Evolutionary conservation across 2,888 invertebrate species (phyloP).

Genomic region (Aquatica leii): DNA sequence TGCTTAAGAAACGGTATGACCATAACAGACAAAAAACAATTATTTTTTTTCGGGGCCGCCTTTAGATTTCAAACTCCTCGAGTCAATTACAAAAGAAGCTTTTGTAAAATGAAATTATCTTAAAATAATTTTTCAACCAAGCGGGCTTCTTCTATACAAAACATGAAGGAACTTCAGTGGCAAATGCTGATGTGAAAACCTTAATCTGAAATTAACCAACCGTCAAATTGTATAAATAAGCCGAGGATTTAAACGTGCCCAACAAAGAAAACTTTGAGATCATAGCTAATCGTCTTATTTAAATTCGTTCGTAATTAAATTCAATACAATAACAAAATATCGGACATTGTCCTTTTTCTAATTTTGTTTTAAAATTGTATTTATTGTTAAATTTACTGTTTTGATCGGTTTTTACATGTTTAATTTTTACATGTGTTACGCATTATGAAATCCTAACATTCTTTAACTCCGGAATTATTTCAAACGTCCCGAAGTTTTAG

Average conservation of each 20-base stretch:
- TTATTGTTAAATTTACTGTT: too few relatives aligned
- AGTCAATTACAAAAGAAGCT: constrained; percentile 6
- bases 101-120: constrained; percentile 9
- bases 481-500: too few relatives aligned
- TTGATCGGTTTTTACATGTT: too few relatives aligned
- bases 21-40: constrained; percentile 11
- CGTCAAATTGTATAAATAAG: constrained; percentile 26
- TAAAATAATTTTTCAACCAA: neutral
- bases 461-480: too few relatives aligned
- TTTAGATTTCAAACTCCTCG: neutral
- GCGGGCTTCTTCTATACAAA: constrained; percentile 2
- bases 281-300: constrained; percentile 16
- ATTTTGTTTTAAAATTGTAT: too few relatives aligned
- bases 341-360: too few relatives aligned
- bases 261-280: constrained; percentile 19
- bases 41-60: neutral
- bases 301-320: constrained; percentile 1
- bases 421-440: too few relatives aligned
- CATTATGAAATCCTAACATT: too few relatives aligned
- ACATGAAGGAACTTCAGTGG: constrained; percentile 2
- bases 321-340: too few relatives aligned
- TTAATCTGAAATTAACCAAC: constrained; percentile 24
- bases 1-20: constrained; percentile 1
- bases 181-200: constrained; percentile 19
- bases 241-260: constrained; percentile 19